These are phyloP conservation scores for Cyclophora albipunctata DNA, from an alignment of 2,888 invertebrate species.

Conservation along the genomic window DNA sequence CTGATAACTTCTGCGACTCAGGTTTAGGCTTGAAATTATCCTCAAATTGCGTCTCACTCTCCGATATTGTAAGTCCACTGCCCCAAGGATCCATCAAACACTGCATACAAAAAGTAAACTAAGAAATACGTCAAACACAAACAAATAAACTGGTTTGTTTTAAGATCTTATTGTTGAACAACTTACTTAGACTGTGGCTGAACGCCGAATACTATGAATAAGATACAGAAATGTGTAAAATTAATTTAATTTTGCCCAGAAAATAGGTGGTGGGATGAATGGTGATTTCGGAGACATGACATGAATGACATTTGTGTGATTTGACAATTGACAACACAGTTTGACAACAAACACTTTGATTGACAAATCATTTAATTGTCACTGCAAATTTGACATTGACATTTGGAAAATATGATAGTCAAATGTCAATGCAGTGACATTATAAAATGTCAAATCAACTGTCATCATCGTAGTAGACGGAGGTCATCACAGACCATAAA, in stretches of 20 bases:
- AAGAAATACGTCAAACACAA: neutral
- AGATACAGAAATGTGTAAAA: neutral
- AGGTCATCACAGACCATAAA: no score
- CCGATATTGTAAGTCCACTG: slow-evolving; percentile 38
- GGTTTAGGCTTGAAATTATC: slow-evolving; percentile 71
- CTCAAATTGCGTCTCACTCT: slow-evolving; percentile 63
- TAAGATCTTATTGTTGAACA: neutral
- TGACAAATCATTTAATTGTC: no score
- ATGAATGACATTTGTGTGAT: no score
- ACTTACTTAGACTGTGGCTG: slow-evolving; percentile 29
- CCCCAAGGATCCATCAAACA: slow-evolving; percentile 74
- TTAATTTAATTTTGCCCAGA: neutral
- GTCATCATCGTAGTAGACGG: no score
- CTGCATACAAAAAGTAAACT: slow-evolving; percentile 22
- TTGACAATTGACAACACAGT: no score
- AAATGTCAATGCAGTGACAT: no score
- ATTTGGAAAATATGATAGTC: no score
- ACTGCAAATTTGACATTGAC: no score
- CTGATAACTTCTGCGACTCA: slow-evolving; percentile 64
- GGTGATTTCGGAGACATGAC: neutral
- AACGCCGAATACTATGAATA: slow-evolving; percentile 19
- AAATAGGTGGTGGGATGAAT: no score
- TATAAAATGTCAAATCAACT: no score
- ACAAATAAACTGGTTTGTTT: neutral
- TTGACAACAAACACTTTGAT: no score